Evolutionary conservation across 2,797 vertebrate genomes (phyloP).

Genomic region (Mus minutoides): DNA sequence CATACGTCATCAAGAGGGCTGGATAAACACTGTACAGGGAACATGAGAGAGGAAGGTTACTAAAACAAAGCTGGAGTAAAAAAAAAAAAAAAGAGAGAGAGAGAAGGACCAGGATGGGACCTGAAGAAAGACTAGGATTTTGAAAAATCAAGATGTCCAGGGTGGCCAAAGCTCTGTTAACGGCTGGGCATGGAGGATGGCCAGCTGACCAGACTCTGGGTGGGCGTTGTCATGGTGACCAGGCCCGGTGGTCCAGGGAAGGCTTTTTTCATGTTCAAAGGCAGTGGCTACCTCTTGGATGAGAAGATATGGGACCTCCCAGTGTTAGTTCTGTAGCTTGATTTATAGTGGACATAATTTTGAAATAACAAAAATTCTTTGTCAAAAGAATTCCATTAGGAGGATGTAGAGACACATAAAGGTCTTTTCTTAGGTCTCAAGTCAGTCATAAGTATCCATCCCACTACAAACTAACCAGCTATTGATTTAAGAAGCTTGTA

Average conservation of each 20-base stretch:
- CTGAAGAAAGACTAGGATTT: background rate
- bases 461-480: background rate
- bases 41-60: background rate
- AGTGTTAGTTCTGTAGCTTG: background rate
- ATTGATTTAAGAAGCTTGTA: background rate
- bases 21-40: accelerated
- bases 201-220: background rate
- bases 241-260: background rate
- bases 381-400: background rate
- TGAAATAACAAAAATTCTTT: conserved; percentile 10
- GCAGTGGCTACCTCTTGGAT: accelerated
- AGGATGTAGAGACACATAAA: background rate
- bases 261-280: background rate
- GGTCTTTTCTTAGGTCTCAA: conserved; percentile 26
- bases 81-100: background rate
- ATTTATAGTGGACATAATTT: background rate
- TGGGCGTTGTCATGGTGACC: background rate
- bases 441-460: background rate
- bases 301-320: background rate
- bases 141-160: background rate
- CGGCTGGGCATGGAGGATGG: accelerated
- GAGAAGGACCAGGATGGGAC: background rate
- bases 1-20: accelerated
- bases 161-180: background rate
- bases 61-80: background rate